Evolutionary conservation across 2,797 vertebrate species (phyloP), one percentile per base, ranked within the genome.

Genomic region (Todus mexicanus): DNA sequence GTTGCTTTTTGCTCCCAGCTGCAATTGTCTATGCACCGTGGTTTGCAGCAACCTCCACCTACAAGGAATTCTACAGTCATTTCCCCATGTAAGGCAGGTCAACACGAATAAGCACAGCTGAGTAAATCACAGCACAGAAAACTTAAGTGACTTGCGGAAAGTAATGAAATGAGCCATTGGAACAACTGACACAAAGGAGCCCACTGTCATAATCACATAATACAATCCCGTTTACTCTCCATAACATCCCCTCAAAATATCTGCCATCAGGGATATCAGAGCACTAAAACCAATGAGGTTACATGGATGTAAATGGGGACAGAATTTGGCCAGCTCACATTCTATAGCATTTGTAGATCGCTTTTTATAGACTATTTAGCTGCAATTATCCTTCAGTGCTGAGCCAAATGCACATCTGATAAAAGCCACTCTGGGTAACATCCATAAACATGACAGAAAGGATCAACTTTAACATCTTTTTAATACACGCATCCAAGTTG

Each of bases 361-460:
- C 38, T 87, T 93, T 96, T 95, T 78, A 93, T 57, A 82, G 93
- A 66, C 74, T 77, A 47, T 84, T 93, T 88, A 90, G 74, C 56
- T 89, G 83, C 80, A 94, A 90, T 96, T 96, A 92, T 81, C n/a
- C 40, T 66, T 73, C 68, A 63, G 53, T 37, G 38, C 64, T 86
- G 65, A 96, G 92, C 92, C 90, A 95, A 95, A 93, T 87, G 80
- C 48, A 60, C 47, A 70, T 64, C 75, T 51, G 89, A 95, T 87
- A 92, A 93, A 94, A 90, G 61, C 77, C 40, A 43, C 43, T 70
- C 63, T 68, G 85, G 47, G 68, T 77, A 72, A 74, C 61, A 89
- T 84, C 87, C 92, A 84, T 84, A 92, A 94, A 90, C 9, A 18
- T 33, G 68, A 92, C 74, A 90, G 66, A 75, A 92, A 90, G 22